These are phyloP conservation scores for Chironex yamaguchii DNA, from an alignment of 30 jellyfish, hydroid and myxozoan genomes.

Conservation along the genomic window DNA sequence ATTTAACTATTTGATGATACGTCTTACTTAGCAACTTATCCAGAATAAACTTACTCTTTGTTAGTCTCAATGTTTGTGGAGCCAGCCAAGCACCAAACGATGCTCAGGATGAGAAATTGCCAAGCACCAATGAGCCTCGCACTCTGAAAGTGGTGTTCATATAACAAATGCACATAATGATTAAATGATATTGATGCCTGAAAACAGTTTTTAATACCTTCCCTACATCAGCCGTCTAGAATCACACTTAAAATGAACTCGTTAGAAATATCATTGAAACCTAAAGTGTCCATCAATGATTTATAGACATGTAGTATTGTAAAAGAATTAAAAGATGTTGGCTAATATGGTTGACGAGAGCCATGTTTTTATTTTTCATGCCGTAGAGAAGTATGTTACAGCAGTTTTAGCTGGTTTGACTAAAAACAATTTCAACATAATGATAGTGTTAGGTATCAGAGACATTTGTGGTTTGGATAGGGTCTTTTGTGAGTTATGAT, in stretches of 20 bases:
- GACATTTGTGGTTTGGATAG: not conserved
- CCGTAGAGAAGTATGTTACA: too few species aligned
- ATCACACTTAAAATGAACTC: not conserved
- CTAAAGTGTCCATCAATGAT: not conserved
- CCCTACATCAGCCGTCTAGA: not conserved
- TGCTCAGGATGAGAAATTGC: not conserved
- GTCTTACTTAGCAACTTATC: not conserved
- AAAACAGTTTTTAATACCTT: not conserved
- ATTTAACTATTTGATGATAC: not conserved
- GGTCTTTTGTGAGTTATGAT: not conserved
- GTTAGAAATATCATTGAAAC: not conserved
- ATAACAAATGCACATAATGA: not conserved
- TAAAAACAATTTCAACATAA: too few species aligned
- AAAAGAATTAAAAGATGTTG: not conserved
- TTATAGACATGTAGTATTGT: not conserved
- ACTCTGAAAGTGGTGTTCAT: not conserved
- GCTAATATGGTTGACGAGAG: not conserved
- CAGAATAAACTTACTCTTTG: not conserved
- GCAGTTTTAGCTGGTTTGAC: not conserved
- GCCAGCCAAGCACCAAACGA: too few species aligned
- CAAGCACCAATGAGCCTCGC: not conserved
- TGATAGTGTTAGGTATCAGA: not conserved
- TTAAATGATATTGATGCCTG: too few species aligned
- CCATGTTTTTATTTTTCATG: not conserved
- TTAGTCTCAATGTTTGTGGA: not conserved